A percentile compares a stretch with the other conserved stretches of the same genome.
These are phyloP conservation scores for Silurus aristotelis DNA, from an alignment of 2,797 vertebrate species.

Conservation along the genomic window DNA sequence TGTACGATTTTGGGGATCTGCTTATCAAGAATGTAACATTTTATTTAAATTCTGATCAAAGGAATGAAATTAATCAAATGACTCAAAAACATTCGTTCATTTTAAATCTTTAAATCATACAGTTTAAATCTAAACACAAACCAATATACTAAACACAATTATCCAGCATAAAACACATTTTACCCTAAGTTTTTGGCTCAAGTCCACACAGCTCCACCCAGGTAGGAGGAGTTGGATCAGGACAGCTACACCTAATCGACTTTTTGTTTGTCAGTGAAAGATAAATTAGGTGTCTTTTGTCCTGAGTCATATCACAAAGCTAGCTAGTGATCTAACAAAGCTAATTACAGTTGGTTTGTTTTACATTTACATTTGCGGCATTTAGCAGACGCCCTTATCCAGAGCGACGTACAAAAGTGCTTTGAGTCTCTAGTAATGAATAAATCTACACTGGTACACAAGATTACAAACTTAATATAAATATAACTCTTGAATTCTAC, in stretches of 20 bases:
- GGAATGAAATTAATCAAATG: too few relatives aligned
- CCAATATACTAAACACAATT: not conserved
- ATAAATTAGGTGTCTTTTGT: not conserved
- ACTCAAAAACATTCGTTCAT: too few relatives aligned
- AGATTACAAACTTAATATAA: too few relatives aligned
- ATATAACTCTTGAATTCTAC: too few relatives aligned
- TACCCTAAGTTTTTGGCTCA: not conserved
- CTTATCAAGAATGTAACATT: too few relatives aligned
- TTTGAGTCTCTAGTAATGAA: too few relatives aligned
- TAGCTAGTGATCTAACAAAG: not conserved
- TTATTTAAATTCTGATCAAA: too few relatives aligned
- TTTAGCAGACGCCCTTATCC: too few relatives aligned
- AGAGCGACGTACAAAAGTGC: too few relatives aligned
- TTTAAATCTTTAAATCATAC: not conserved
- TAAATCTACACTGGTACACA: too few relatives aligned
- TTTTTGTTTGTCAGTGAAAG: not conserved
- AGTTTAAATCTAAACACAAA: not conserved
- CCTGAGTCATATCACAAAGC: not conserved
- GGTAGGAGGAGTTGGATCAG: not conserved
- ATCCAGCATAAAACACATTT: not conserved
- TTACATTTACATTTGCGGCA: too few relatives aligned
- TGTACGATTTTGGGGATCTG: too few relatives aligned
- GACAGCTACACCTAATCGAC: not conserved
- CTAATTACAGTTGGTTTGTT: not conserved
- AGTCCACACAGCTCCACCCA: not conserved